Evolutionary conservation across 2,113 vertebrate species (phyloP).

Genomic region (Pithys albifrons): DNA sequence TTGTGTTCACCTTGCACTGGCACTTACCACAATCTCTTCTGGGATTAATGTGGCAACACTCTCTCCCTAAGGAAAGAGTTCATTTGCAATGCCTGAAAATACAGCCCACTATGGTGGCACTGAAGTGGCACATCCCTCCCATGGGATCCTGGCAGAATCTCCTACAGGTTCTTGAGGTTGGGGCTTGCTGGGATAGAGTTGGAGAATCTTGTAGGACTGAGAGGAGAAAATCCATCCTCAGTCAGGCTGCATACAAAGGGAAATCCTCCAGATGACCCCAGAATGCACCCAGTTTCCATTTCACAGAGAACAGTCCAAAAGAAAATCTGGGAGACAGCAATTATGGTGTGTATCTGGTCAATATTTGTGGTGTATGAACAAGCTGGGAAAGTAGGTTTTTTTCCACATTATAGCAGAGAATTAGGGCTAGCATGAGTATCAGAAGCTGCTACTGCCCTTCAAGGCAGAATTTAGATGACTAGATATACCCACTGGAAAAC

Average conservation of each 20-base stretch:
- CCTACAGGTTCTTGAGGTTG: not conserved
- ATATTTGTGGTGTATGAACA: not conserved
- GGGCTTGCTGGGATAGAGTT: not conserved
- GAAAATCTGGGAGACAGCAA: not conserved
- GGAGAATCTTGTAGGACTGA: not conserved
- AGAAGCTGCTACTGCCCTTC: not conserved
- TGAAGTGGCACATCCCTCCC: not conserved
- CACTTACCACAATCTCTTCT: not conserved
- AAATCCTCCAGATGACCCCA: not conserved
- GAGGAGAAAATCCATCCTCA: not conserved
- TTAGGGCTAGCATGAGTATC: not conserved
- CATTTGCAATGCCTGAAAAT: not conserved
- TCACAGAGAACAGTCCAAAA: not conserved
- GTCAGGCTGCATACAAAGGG: not conserved
- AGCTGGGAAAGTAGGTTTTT: not conserved
- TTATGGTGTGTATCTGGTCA: not conserved
- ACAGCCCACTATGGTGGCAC: rapidly evolving
- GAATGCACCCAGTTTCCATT: not conserved
- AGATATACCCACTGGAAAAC: not conserved
- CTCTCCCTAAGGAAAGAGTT: not conserved
- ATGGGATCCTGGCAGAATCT: not conserved
- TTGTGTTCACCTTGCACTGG: not conserved
- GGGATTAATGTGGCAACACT: not conserved
- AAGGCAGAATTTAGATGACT: not conserved
- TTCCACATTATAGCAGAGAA: not conserved